Conservation (phyloP, 2,113 vertebrate species). For the Poecile atricapillus region DNA sequence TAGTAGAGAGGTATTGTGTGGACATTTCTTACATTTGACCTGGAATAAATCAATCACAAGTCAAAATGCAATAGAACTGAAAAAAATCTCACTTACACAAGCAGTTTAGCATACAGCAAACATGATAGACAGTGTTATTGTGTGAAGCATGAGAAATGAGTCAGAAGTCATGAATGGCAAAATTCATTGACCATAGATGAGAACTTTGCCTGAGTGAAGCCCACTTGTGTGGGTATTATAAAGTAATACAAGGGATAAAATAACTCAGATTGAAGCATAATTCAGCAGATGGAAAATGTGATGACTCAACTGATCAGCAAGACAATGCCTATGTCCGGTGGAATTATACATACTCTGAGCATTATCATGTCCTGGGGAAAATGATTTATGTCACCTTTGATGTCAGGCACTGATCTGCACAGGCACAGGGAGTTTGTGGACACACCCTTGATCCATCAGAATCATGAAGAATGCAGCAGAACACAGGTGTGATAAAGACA, state of each 20-base stretch:
- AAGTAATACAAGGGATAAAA: neutral
- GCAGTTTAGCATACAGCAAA: neutral
- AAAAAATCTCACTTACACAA: neutral
- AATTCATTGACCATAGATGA: neutral
- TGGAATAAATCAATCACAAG: neutral
- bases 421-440: neutral
- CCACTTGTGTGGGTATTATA: neutral
- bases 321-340: neutral
- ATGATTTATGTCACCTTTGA: neutral
- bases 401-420: neutral
- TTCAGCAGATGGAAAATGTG: conserved; percentile 23
- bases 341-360: neutral
- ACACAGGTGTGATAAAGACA: neutral
- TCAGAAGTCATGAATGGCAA: neutral
- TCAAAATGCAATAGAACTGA: neutral
- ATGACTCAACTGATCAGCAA: neutral
- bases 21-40: neutral
- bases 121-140: neutral
- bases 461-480: neutral
- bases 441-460: neutral
- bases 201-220: neutral
- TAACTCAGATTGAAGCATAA: conserved; percentile 13
- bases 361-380: neutral
- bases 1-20: neutral
- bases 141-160: neutral